Evolutionary conservation across 2,797 vertebrate species (phyloP).

Genomic region (Hyperoplus immaculatus): DNA sequence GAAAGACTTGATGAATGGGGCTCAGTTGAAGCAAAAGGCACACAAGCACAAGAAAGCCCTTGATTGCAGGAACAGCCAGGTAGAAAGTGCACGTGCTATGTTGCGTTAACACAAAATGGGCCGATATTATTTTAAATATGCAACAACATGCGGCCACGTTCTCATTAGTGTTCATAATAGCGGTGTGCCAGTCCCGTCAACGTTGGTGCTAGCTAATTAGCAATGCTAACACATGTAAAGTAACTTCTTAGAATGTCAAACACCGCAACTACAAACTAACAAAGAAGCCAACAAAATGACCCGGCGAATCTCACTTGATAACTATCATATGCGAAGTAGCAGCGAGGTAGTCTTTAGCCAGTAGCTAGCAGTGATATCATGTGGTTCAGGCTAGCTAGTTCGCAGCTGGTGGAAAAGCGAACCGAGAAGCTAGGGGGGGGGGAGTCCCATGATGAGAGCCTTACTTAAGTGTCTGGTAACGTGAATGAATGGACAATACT

Average conservation of each 20-base stretch:
- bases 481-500: slow-evolving; percentile 31
- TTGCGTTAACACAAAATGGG: background rate
- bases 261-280: too few relatives aligned
- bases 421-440: slow-evolving; percentile 10
- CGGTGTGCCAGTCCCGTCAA: background rate
- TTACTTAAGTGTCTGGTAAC: background rate
- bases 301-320: rapidly evolving
- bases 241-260: background rate
- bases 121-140: background rate
- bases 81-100: background rate
- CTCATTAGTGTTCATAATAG: background rate
- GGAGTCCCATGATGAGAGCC: slow-evolving; percentile 9
- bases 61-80: background rate
- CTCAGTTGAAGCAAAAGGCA: background rate
- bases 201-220: slow-evolving; percentile 39
- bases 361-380: slow-evolving; percentile 29
- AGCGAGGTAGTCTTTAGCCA: background rate
- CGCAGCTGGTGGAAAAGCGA: slow-evolving; percentile 23
- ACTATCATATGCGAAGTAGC: too few relatives aligned
- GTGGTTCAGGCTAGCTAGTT: slow-evolving; percentile 32
- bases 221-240: slow-evolving; percentile 44
- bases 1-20: background rate
- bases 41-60: background rate
- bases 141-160: background rate
- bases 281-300: background rate